phyloP scores from a whole-genome alignment of 2,797 vertebrate species.

The Tympanoctomys barrerae region DNA sequence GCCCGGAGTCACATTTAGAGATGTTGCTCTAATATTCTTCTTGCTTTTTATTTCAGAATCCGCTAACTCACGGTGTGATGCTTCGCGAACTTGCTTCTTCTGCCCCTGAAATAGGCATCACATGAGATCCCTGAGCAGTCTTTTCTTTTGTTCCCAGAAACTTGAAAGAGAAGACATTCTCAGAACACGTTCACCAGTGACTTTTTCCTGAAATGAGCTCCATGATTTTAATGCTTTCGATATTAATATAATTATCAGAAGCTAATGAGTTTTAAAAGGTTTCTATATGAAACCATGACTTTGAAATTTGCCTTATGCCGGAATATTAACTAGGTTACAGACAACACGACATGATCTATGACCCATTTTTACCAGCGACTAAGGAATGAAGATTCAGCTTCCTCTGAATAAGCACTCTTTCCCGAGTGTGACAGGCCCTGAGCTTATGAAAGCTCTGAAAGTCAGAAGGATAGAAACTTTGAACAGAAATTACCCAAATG shows the following conservation, averaged over 20 bases:
- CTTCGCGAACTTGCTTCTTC: constrained; percentile 73
- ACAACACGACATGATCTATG: constrained; percentile 86
- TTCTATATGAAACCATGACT: constrained; percentile 86
- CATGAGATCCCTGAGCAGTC: constrained; percentile 71
- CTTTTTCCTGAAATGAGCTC: constrained; percentile 85
- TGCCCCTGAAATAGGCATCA: constrained; percentile 59
- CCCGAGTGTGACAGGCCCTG: not conserved
- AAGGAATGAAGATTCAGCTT: constrained; percentile 74
- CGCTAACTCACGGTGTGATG: constrained; percentile 54
- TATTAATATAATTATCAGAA: constrained; percentile 89
- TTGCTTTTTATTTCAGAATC: constrained; percentile 69
- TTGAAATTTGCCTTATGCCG: constrained; percentile 83
- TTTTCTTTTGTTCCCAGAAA: constrained; percentile 77
- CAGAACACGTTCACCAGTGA: constrained; percentile 72
- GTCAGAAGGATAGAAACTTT: constrained; percentile 1
- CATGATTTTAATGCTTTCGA: constrained; percentile 85
- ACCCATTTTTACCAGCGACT: constrained; percentile 87
- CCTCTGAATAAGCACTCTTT: constrained; percentile 80
- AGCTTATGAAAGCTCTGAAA: constrained; percentile 70
- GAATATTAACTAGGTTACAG: constrained; percentile 87
- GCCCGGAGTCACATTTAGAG: constrained; percentile 77
- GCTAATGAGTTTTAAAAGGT: constrained; percentile 89
- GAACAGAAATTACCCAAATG: constrained; percentile 68
- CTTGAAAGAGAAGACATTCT: constrained; percentile 81
- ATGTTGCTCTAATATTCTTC: constrained; percentile 77